These are phyloP conservation scores for Smithornis capensis DNA, from an alignment of 2,113 vertebrate genomes.

Conservation along the genomic window DNA sequence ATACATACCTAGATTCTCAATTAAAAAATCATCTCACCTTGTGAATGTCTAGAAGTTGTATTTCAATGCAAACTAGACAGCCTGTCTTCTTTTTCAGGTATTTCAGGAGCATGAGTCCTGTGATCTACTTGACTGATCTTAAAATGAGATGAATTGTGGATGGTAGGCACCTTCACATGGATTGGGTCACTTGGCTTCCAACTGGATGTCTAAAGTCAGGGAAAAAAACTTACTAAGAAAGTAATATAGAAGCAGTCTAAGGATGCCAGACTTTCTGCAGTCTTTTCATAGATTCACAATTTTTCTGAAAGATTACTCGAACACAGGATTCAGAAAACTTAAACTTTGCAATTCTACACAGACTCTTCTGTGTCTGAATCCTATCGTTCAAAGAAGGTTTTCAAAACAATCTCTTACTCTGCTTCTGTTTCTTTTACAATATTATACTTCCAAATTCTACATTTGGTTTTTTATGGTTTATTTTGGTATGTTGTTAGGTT, in stretches of 20 bases:
- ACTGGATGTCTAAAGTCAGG: neutral
- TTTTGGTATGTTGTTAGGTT: neutral
- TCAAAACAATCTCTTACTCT: neutral
- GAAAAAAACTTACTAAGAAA: neutral
- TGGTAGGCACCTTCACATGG: neutral
- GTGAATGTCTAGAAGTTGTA: neutral
- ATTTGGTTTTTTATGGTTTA: fast-evolving
- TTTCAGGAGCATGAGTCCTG: neutral
- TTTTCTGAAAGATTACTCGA: neutral
- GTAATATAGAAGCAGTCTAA: neutral
- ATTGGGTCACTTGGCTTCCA: neutral
- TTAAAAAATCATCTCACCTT: neutral
- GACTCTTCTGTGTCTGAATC: neutral
- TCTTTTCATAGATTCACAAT: neutral
- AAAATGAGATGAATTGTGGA: neutral
- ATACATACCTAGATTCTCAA: neutral
- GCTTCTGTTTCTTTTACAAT: neutral
- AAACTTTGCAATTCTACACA: neutral
- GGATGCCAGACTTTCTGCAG: neutral
- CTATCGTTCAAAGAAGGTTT: neutral
- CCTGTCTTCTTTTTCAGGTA: neutral
- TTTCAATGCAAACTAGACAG: neutral
- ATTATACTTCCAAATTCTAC: neutral
- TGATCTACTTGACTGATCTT: neutral
- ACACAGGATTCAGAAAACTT: neutral